These are phyloP conservation scores for Ichneumon xanthorius DNA, from an alignment of 2,888 invertebrate species.

Conservation along the genomic window DNA sequence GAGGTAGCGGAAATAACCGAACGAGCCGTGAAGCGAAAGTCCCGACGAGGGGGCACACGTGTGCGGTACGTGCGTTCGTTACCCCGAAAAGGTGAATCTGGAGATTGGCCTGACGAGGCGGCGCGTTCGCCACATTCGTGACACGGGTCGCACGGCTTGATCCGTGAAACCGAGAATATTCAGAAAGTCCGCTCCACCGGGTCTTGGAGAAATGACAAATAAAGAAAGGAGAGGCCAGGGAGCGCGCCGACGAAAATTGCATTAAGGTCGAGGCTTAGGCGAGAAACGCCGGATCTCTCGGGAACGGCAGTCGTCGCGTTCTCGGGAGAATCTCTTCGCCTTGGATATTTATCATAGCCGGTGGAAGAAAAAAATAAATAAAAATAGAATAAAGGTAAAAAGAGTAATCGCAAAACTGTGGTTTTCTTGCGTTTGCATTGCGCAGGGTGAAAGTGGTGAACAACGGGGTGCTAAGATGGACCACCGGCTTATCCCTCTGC, in stretches of 20 bases:
- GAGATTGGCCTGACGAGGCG: conserved; percentile 3
- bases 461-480: no score
- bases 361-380: not conserved
- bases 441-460: no score
- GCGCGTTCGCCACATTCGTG: not conserved
- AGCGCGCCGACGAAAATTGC: conserved; percentile 32
- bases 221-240: conserved; percentile 11
- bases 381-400: not conserved
- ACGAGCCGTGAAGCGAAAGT: not conserved
- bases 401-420: conserved; percentile 5
- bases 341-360: conserved; percentile 7
- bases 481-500: no score
- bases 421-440: not conserved
- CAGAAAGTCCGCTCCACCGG: not conserved
- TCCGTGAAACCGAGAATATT: conserved; percentile 34
- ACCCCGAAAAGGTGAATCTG: not conserved
- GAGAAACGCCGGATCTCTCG: conserved; percentile 18
- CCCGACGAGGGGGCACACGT: not conserved
- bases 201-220: not conserved
- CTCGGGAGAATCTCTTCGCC: not conserved
- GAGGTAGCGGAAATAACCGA: conserved; percentile 8
- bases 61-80: conserved; percentile 25
- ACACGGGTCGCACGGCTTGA: conserved; percentile 24
- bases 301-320: not conserved
- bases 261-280: conserved; percentile 38